Evolutionary conservation across 2,888 invertebrate species (phyloP).

Genomic region (Oscheius sp.): DNA sequence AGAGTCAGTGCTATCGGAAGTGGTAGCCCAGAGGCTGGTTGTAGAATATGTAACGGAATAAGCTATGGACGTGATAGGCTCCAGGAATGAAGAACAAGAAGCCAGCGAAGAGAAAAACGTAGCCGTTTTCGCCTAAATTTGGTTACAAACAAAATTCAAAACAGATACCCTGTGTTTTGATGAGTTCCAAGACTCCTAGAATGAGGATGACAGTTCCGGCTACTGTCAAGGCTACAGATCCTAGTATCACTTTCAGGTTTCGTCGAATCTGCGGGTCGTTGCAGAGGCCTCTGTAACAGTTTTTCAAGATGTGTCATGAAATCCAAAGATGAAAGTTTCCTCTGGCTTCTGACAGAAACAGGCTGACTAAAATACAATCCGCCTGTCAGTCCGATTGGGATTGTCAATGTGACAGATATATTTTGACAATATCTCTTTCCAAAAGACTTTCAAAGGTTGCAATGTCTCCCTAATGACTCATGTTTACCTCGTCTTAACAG

Average conservation of each 20-base stretch:
- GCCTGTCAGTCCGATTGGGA: too few relatives aligned
- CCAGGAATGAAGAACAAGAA: conserved; percentile 69
- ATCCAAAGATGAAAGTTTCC: not conserved
- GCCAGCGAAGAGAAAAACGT: conserved; percentile 61
- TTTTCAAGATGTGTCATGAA: not conserved
- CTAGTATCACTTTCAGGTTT: conserved; percentile 68
- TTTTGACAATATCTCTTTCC: too few relatives aligned
- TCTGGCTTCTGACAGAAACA: not conserved
- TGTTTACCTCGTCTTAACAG: too few relatives aligned
- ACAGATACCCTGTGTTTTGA: conserved; percentile 50
- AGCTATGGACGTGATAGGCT: conserved; percentile 60
- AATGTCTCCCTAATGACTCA: too few relatives aligned
- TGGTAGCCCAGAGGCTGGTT: not conserved
- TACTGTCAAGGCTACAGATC: conserved; percentile 62
- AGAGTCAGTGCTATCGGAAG: not conserved
- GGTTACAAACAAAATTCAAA: not conserved
- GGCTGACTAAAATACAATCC: not conserved
- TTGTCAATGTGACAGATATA: too few relatives aligned
- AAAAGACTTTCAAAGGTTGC: too few relatives aligned
- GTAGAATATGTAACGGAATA: not conserved
- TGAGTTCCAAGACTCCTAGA: conserved; percentile 43
- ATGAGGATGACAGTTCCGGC: conserved; percentile 57
- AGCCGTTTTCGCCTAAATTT: conserved; percentile 49
- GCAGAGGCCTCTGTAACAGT: conserved; percentile 57
- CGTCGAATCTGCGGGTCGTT: conserved; percentile 60